Evolutionary conservation across 2,797 vertebrate genomes (phyloP).

Genomic region (Macropodus opercularis): DNA sequence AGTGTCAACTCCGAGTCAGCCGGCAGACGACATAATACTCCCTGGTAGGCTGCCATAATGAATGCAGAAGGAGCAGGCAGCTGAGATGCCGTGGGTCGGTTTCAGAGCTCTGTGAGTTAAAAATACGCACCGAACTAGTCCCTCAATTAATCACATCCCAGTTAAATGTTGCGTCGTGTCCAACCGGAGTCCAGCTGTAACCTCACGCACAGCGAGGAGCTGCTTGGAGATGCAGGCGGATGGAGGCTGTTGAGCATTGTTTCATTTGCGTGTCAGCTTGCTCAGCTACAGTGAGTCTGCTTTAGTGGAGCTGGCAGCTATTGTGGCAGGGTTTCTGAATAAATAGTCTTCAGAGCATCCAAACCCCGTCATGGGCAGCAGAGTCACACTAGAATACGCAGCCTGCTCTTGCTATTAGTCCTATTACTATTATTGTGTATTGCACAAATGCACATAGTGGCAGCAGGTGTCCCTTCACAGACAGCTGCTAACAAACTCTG

Average conservation of each 20-base stretch:
- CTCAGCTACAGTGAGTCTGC: not conserved
- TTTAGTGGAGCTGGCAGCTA: constrained; percentile 8
- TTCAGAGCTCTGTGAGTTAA: constrained; percentile 67
- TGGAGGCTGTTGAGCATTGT: constrained; percentile 19
- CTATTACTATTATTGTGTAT: constrained; percentile 1
- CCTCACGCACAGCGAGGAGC: constrained; percentile 10
- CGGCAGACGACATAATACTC: constrained; percentile 65
- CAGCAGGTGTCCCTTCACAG: constrained; percentile 51
- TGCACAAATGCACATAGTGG: constrained; percentile 14
- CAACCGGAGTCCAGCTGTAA: constrained; percentile 33
- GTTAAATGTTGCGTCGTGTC: constrained; percentile 48
- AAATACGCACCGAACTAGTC: constrained; percentile 62
- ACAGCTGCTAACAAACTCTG: constrained; percentile 61
- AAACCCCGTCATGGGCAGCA: not conserved
- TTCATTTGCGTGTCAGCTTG: constrained; percentile 14
- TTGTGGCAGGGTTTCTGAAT: constrained; percentile 6
- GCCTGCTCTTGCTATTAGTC: constrained; percentile 1
- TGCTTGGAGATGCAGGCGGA: constrained; percentile 12
- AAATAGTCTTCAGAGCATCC: constrained; percentile 7
- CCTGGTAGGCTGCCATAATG: constrained; percentile 69
- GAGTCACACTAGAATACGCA: too few species aligned
- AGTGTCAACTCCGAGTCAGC: constrained; percentile 67
- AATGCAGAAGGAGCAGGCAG: constrained; percentile 56
- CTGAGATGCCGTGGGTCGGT: constrained; percentile 58
- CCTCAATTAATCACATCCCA: constrained; percentile 70